Evolutionary conservation across 2,888 invertebrate species (phyloP).

Genomic region (Cephalotes varians): DNA sequence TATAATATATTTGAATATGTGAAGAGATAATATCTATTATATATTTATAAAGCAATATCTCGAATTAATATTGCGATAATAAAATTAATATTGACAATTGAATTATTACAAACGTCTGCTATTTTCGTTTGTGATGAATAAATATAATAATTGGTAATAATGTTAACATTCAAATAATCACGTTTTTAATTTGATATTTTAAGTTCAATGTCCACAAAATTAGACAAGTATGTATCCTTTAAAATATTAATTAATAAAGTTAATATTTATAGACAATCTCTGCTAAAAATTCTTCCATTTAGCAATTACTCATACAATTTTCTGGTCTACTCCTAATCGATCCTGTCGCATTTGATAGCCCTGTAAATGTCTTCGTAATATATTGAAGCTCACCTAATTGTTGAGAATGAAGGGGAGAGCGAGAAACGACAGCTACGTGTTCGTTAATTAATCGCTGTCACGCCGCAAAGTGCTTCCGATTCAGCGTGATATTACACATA

Average conservation of each 20-base stretch:
- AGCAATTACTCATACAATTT: not conserved
- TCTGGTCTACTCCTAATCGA: not conserved
- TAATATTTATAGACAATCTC: not conserved
- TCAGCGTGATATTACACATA: conserved; percentile 56
- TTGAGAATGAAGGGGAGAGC: conserved; percentile 20
- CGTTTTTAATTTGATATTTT: not conserved
- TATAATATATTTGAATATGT: not conserved
- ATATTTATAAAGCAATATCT: not conserved
- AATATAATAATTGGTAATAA: not conserved
- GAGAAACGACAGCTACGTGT: conserved; percentile 53
- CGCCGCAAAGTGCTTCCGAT: conserved; percentile 54
- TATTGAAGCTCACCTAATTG: conserved; percentile 48
- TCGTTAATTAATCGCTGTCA: conserved; percentile 55
- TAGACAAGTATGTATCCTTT: not conserved
- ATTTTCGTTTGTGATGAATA: not conserved
- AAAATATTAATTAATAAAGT: not conserved
- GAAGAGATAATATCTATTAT: not conserved
- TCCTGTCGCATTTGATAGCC: not conserved
- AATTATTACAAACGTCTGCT: conserved; percentile 9
- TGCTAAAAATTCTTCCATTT: not conserved
- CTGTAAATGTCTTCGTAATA: conserved; percentile 36
- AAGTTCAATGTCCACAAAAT: not conserved
- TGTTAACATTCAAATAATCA: not conserved
- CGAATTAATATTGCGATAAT: conserved; percentile 2
- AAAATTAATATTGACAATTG: conserved; percentile 20